A percentile compares a stretch with the other conserved stretches of the same genome.
Evolutionary conservation across 2,797 vertebrate genomes (phyloP).

Genomic region (Meda fulgida): DNA sequence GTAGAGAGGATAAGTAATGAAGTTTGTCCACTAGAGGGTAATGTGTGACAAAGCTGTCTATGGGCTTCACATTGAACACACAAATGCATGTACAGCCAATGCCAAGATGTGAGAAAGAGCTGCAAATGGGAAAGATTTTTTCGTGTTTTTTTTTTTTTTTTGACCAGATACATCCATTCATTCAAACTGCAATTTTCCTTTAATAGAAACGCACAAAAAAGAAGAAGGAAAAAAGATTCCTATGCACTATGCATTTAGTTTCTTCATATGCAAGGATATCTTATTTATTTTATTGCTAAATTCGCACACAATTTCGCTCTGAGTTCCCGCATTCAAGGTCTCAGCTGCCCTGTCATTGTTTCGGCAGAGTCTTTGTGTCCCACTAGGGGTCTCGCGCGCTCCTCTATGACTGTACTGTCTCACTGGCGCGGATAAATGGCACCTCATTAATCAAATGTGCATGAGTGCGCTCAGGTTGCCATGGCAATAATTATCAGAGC

Average conservation of each 20-base stretch:
- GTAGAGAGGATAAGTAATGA: background rate
- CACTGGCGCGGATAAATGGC: slow-evolving; percentile 72
- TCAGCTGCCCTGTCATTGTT: slow-evolving; percentile 34
- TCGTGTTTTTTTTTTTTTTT: too few relatives aligned
- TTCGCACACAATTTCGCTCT: background rate
- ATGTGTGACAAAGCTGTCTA: slow-evolving; percentile 5
- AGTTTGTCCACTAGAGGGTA: slow-evolving; percentile 49
- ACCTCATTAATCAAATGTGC: slow-evolving; percentile 84
- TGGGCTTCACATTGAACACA: background rate
- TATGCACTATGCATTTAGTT: background rate
- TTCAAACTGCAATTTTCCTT: background rate
- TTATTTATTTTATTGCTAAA: background rate
- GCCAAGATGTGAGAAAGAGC: background rate
- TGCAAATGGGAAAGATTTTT: background rate
- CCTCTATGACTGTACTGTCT: slow-evolving; percentile 61
- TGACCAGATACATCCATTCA: background rate
- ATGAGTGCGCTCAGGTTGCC: slow-evolving; percentile 83
- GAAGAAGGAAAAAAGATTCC: background rate
- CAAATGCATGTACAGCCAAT: background rate
- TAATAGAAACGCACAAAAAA: background rate
- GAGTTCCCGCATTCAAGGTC: background rate
- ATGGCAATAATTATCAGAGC: slow-evolving; percentile 85
- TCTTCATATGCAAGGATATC: background rate
- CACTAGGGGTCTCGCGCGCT: slow-evolving; percentile 77
- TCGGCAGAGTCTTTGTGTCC: slow-evolving; percentile 55